Percentiles rank a stretch among this genome's conserved stretches.
Conservation (phyloP, 2,888 invertebrate genomes). For the Athalia cordata region DNA sequence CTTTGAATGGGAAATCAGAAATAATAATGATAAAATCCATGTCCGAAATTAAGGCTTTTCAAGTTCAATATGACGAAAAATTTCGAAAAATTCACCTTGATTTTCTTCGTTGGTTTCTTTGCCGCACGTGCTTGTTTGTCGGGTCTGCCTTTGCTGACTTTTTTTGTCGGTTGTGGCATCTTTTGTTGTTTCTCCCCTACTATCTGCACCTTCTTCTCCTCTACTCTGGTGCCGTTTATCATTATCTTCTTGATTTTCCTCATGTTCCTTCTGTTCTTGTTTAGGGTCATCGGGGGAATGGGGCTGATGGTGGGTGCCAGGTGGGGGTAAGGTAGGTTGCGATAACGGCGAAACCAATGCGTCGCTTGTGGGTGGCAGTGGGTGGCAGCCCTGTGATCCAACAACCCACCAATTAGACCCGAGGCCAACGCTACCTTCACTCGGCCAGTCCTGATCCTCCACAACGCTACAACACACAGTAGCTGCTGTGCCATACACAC, state of each 20-base stretch:
- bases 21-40: background rate
- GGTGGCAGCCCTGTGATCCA: slow-evolving; percentile 66
- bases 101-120: slow-evolving; percentile 52
- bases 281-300: slow-evolving; percentile 16
- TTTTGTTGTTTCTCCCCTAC: slow-evolving; percentile 45
- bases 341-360: slow-evolving; percentile 62
- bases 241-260: slow-evolving; percentile 23
- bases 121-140: slow-evolving; percentile 15
- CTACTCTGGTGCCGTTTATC: background rate
- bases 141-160: slow-evolving; percentile 28
- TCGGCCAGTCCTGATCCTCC: slow-evolving; percentile 63
- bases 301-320: slow-evolving; percentile 50
- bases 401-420: slow-evolving; percentile 69
- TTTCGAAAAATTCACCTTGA: background rate
- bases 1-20: background rate
- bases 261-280: slow-evolving; percentile 4
- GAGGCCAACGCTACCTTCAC: slow-evolving; percentile 61
- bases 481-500: slow-evolving; percentile 58
- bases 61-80: background rate
- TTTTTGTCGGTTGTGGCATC: slow-evolving; percentile 38
- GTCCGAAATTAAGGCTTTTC: background rate
- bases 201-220: slow-evolving; percentile 13
- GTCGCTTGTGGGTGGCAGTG: slow-evolving; percentile 58
- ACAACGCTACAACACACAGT: slow-evolving; percentile 67
- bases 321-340: slow-evolving; percentile 63